These are phyloP conservation scores for Sebastes minor DNA, from an alignment of 2,797 vertebrate species.

Conservation along the genomic window DNA sequence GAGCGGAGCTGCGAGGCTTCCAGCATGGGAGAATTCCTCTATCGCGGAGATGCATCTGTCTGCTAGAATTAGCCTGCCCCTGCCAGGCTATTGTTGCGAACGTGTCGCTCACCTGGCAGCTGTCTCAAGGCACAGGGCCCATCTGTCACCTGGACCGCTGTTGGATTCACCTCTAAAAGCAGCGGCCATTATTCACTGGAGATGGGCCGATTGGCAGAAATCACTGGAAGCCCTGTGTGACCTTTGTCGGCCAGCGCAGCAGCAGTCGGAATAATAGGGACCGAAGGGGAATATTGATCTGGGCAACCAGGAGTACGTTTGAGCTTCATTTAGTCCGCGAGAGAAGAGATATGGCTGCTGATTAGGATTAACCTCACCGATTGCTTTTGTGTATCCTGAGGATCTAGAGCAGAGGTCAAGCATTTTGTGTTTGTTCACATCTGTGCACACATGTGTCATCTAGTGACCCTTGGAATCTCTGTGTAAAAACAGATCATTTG, in stretches of 20 bases:
- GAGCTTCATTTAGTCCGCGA: constrained; percentile 7
- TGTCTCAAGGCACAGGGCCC: constrained; percentile 59
- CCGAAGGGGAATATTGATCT: constrained; percentile 46
- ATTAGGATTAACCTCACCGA: constrained; percentile 13
- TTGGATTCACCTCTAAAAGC: constrained; percentile 59
- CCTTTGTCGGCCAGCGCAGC: constrained; percentile 18
- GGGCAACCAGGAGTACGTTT: background rate
- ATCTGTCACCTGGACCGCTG: constrained; percentile 71
- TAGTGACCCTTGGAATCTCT: background rate
- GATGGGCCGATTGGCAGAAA: constrained; percentile 53
- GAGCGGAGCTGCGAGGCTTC: constrained; percentile 26
- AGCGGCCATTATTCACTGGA: constrained; percentile 45
- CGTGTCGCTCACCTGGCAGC: constrained; percentile 68
- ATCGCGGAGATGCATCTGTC: constrained; percentile 53
- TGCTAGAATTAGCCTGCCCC: constrained; percentile 55
- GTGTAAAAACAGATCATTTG: background rate
- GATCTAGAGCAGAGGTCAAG: constrained; percentile 21
- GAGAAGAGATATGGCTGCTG: constrained; percentile 3
- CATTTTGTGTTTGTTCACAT: background rate
- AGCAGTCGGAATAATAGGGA: constrained; percentile 22
- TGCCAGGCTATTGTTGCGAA: constrained; percentile 66
- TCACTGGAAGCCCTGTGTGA: constrained; percentile 35
- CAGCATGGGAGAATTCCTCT: constrained; percentile 31
- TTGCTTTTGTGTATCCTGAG: constrained; percentile 3
- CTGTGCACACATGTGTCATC: background rate